Conservation (phyloP, 2,797 vertebrate species). For the Catharus ustulatus region DNA sequence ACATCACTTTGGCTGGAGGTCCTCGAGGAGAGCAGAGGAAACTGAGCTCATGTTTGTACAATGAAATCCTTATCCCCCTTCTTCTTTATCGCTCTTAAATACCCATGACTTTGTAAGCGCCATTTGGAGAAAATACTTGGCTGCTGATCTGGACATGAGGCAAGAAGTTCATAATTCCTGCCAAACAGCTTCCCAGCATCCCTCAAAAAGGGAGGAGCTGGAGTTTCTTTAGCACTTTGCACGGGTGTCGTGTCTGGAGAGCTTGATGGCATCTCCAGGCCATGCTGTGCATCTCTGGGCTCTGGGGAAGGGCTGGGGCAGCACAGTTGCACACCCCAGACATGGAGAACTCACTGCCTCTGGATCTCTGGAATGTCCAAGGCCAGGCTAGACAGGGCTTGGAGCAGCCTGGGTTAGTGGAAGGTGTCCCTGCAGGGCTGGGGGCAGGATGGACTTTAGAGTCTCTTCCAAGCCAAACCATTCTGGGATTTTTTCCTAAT, state of each 20-base stretch:
- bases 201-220: background rate
- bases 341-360: background rate
- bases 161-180: background rate
- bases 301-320: background rate
- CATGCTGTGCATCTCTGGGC: background rate
- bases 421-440: background rate
- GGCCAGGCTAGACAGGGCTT: background rate
- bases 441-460: background rate
- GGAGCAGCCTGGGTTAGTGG: accelerated
- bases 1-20: background rate
- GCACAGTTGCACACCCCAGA: background rate
- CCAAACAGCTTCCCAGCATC: background rate
- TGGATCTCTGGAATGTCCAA: background rate
- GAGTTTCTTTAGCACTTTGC: background rate
- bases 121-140: background rate
- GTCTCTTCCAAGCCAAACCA: background rate
- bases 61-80: background rate
- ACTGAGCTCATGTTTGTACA: background rate
- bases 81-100: background rate
- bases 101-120: background rate
- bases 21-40: background rate
- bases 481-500: background rate
- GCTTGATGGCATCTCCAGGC: background rate
- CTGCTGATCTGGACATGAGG: background rate
- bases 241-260: background rate